Evolutionary conservation across 2,797 vertebrate species (phyloP).

Genomic region (Chromobotia macracanthus): DNA sequence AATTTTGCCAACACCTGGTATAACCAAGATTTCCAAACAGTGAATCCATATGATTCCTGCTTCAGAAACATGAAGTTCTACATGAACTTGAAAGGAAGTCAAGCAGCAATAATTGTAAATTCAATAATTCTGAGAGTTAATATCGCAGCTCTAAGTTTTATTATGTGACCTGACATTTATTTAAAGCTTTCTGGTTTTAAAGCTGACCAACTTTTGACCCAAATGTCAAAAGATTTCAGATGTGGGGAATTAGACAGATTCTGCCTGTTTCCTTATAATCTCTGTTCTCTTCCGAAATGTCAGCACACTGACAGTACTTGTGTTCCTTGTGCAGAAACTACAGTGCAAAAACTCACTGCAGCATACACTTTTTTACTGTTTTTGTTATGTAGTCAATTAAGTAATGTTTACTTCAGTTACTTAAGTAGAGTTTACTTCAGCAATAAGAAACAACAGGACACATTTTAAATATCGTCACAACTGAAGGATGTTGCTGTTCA

Average conservation of each 20-base stretch:
- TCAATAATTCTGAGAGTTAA: neutral
- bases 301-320: neutral
- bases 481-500: neutral
- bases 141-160: neutral
- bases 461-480: neutral
- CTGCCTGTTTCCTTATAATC: slow-evolving; percentile 23
- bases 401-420: too few species aligned
- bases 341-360: neutral
- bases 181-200: slow-evolving; percentile 32
- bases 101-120: neutral
- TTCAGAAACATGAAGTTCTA: too few species aligned
- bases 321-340: neutral
- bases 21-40: too few species aligned
- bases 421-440: too few species aligned
- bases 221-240: slow-evolving; percentile 25
- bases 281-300: neutral
- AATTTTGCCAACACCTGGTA: too few species aligned
- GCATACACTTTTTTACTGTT: too few species aligned
- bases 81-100: neutral
- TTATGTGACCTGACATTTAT: slow-evolving; percentile 30
- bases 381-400: too few species aligned
- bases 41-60: too few species aligned
- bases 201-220: slow-evolving; percentile 25
- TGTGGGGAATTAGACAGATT: neutral
- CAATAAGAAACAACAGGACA: neutral